Evolutionary conservation across 2,797 vertebrate genomes (phyloP).

Genomic region (Prionace glauca): DNA sequence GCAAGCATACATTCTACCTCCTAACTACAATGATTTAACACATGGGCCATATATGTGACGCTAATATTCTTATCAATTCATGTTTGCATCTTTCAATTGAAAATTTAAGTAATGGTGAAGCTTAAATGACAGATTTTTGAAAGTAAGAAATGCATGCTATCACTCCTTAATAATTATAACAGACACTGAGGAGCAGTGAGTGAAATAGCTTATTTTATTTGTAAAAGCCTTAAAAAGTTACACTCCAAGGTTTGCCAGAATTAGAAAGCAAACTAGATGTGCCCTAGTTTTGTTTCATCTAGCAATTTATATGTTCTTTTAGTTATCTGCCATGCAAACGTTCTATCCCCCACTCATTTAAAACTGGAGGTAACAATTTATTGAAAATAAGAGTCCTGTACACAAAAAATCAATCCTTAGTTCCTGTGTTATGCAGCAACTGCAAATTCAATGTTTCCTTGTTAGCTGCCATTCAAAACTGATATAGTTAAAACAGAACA

Average conservation of each 20-base stretch:
- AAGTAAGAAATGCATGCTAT: background rate
- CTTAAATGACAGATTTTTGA: background rate
- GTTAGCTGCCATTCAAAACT: background rate
- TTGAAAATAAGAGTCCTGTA: background rate
- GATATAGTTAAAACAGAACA: background rate
- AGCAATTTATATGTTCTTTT: background rate
- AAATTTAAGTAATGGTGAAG: background rate
- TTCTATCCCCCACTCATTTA: background rate
- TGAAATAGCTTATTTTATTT: background rate
- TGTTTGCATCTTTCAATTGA: background rate
- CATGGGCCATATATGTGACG: background rate
- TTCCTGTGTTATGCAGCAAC: background rate
- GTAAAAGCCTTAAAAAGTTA: background rate
- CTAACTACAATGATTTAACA: background rate
- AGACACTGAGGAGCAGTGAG: background rate
- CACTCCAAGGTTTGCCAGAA: background rate
- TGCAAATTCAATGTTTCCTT: background rate
- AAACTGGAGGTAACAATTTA: background rate
- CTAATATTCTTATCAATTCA: background rate
- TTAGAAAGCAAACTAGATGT: background rate
- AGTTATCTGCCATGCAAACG: background rate
- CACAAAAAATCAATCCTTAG: background rate
- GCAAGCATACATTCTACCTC: background rate
- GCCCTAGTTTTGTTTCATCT: background rate
- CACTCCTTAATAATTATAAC: background rate